These are phyloP conservation scores for Acrocephalus scirpaceus DNA, from an alignment of 2,797 vertebrate species.

Conservation along the genomic window DNA sequence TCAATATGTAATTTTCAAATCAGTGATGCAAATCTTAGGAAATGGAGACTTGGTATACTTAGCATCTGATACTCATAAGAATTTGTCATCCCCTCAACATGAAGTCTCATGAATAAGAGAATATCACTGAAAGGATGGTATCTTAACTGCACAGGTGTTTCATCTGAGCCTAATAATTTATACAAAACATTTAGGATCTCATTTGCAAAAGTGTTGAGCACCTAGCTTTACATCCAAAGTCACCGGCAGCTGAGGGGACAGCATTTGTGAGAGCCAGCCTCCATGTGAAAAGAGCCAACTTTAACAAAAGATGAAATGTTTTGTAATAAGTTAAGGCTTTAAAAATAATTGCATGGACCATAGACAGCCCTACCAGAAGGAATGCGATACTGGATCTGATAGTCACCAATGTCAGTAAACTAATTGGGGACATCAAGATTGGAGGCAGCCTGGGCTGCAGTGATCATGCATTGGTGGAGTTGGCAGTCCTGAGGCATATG, in stretches of 20 bases:
- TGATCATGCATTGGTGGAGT: neutral
- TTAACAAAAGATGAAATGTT: conserved; percentile 76
- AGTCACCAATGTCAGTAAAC: neutral
- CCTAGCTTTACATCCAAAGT: neutral
- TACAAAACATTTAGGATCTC: conserved; percentile 27
- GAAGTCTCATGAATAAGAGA: no score
- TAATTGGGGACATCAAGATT: neutral
- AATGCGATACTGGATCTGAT: neutral
- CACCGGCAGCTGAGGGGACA: neutral
- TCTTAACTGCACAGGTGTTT: conserved; percentile 40
- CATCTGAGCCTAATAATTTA: conserved; percentile 27
- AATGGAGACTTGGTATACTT: neutral
- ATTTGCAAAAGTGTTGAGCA: neutral
- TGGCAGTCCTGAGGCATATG: neutral
- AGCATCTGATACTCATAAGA: neutral
- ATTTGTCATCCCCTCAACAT: neutral
- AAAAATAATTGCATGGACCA: conserved; percentile 81
- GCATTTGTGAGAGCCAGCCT: neutral
- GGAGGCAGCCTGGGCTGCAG: neutral
- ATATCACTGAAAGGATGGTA: neutral
- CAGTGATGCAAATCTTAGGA: neutral
- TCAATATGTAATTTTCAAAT: neutral
- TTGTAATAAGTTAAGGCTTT: conserved; percentile 80
- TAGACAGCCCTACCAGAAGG: neutral
- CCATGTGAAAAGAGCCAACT: conserved; percentile 47